Evolutionary conservation across 1,140 invertebrate genomes (phyloP).

Genomic region (Lethrus apterus): DNA sequence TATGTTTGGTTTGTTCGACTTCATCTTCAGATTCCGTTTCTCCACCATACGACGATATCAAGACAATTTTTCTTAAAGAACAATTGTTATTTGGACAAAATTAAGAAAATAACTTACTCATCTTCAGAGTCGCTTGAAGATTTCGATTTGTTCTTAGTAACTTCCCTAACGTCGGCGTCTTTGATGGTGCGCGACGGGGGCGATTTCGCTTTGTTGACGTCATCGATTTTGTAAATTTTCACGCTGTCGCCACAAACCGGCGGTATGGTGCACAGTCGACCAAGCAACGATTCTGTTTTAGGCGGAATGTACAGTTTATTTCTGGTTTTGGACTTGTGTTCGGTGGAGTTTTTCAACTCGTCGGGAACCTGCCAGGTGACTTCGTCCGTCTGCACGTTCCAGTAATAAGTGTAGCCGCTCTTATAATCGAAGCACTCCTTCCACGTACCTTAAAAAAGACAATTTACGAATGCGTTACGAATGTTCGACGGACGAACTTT

Average conservation of each 20-base stretch:
- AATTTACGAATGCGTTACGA: background rate
- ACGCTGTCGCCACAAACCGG: conserved; percentile 9
- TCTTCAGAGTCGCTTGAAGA: conserved; percentile 42
- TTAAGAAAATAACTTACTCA: conserved; percentile 41
- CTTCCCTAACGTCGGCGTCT: conserved; percentile 5
- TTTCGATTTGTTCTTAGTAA: conserved; percentile 5
- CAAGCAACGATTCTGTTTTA: background rate
- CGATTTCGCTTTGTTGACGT: background rate
- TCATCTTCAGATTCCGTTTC: conserved; percentile 42
- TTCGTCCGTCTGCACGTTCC: conserved; percentile 63
- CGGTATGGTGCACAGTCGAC: background rate
- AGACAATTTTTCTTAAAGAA: conserved; percentile 49
- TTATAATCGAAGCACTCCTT: conserved; percentile 62
- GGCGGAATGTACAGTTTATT: conserved; percentile 21
- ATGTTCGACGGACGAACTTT: background rate
- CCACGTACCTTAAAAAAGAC: conserved; percentile 42
- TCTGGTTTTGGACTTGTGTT: conserved; percentile 17
- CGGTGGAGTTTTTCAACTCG: conserved; percentile 38
- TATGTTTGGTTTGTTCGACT: too few species aligned
- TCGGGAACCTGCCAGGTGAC: conserved; percentile 66
- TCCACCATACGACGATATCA: conserved; percentile 52
- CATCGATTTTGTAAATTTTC: conserved; percentile 23
- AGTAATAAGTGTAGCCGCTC: conserved; percentile 65
- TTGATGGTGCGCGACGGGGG: conserved; percentile 1
- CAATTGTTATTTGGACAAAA: conserved; percentile 19